Conservation (phyloP, 92 coral and sea anemone genomes). For the Porites lobata region DNA sequence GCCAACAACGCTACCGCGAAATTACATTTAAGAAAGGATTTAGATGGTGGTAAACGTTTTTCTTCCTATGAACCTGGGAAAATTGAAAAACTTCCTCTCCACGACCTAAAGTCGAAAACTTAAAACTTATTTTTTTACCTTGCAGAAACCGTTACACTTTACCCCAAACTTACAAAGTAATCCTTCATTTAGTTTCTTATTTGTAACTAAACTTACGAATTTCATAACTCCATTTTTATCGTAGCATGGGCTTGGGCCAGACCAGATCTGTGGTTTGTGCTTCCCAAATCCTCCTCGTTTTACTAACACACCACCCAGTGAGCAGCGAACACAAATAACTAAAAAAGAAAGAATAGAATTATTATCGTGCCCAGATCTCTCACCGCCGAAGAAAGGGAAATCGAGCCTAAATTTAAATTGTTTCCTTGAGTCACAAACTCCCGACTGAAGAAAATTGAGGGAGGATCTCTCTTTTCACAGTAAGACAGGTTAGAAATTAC, state of each 20-base stretch:
- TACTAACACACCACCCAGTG: conserved; percentile 4
- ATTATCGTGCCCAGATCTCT: neutral
- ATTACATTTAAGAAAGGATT: too few relatives aligned
- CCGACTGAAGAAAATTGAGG: too few relatives aligned
- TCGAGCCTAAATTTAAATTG: too few relatives aligned
- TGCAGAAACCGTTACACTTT: neutral
- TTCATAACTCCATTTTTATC: conserved; percentile 45
- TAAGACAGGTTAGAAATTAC: too few relatives aligned
- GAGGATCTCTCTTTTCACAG: too few relatives aligned
- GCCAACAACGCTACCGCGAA: too few relatives aligned
- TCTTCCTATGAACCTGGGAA: too few relatives aligned
- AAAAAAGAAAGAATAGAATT: neutral
- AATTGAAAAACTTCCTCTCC: too few relatives aligned
- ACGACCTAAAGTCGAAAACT: too few relatives aligned
- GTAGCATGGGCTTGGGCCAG: conserved; percentile 39
- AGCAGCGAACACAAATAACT: neutral
- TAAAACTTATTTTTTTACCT: too few relatives aligned
- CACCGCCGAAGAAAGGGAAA: neutral
- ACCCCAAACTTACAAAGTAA: neutral
- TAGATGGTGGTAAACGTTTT: too few relatives aligned
- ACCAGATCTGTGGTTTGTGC: conserved; percentile 47
- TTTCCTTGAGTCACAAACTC: too few relatives aligned
- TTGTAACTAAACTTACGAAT: conserved; percentile 25
- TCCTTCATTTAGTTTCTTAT: neutral
- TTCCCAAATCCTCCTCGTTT: conserved; percentile 29